A percentile compares a stretch with the other conserved stretches of the same genome.
These are phyloP conservation scores for Eutrigla gurnardus DNA, from an alignment of 2,797 vertebrate species.

Conservation along the genomic window DNA sequence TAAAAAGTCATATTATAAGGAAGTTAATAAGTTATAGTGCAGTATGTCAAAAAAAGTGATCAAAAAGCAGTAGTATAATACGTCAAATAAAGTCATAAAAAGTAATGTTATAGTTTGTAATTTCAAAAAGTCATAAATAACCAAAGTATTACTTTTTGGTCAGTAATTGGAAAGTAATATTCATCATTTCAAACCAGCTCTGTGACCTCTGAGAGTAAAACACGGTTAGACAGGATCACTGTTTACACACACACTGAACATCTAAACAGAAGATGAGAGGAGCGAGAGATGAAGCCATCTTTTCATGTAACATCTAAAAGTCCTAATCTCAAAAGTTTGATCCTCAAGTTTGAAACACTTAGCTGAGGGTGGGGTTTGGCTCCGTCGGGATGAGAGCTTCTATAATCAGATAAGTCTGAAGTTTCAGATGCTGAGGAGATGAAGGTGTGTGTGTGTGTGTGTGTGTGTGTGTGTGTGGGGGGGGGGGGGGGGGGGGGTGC, in stretches of 20 bases:
- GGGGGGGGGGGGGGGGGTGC: too few species aligned
- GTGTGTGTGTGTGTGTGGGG: too few species aligned
- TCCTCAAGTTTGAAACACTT: slow-evolving; percentile 46
- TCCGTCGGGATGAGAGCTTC: slow-evolving; percentile 48
- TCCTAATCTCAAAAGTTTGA: slow-evolving; percentile 61
- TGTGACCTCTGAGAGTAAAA: not conserved
- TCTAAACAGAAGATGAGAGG: not conserved
- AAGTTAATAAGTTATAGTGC: too few species aligned
- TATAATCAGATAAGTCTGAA: slow-evolving; percentile 65
- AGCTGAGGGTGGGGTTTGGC: slow-evolving; percentile 54
- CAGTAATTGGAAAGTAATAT: too few species aligned
- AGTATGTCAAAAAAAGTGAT: too few species aligned
- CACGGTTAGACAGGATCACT: not conserved
- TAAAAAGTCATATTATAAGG: too few species aligned
- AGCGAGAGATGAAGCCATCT: slow-evolving; percentile 6
- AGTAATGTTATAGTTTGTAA: too few species aligned
- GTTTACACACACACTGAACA: not conserved
- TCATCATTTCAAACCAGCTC: not conserved
- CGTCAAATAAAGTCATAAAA: too few species aligned
- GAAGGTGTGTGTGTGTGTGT: not conserved
- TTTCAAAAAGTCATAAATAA: too few species aligned
- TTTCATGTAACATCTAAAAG: slow-evolving; percentile 22
- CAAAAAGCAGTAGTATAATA: too few species aligned
- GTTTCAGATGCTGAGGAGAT: slow-evolving; percentile 53
- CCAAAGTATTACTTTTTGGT: too few species aligned